A percentile compares a stretch with the other conserved stretches of the same genome.
phyloP scores from a whole-genome alignment of 2,888 invertebrate species.

The Dusona sp. region DNA sequence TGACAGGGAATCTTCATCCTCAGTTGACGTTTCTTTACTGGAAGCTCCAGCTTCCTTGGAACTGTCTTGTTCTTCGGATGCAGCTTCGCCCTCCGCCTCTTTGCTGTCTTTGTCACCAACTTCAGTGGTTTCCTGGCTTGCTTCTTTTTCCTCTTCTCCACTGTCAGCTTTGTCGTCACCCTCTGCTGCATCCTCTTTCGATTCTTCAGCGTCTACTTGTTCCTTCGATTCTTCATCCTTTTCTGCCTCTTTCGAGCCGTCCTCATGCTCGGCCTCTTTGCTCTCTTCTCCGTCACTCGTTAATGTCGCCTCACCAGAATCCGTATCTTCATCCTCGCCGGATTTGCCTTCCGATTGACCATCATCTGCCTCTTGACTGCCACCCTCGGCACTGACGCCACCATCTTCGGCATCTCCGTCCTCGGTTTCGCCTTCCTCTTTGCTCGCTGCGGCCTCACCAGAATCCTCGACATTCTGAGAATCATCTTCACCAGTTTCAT shows the following conservation, averaged over 20 bases:
- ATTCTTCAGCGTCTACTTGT: constrained; percentile 11
- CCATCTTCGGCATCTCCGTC: constrained; percentile 76
- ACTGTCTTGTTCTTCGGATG: constrained; percentile 65
- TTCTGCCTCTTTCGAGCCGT: constrained; percentile 69
- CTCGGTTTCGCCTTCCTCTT: constrained; percentile 72
- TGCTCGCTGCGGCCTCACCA: constrained; percentile 53
- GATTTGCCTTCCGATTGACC: constrained; percentile 70
- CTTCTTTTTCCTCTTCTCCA: constrained; percentile 66
- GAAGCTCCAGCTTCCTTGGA: constrained; percentile 67
- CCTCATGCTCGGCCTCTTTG: constrained; percentile 63
- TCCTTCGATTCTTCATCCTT: constrained; percentile 62
- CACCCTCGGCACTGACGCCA: constrained; percentile 63
- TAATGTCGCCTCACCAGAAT: constrained; percentile 74
- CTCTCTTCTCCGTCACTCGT: constrained; percentile 56
- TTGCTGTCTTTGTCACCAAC: constrained; percentile 65
- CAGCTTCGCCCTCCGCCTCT: constrained; percentile 65
- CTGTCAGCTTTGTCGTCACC: constrained; percentile 63
- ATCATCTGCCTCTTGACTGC: constrained; percentile 70
- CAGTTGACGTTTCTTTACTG: constrained; percentile 65
- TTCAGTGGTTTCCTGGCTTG: constrained; percentile 67
- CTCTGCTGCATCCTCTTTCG: constrained; percentile 68
- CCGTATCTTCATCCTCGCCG: constrained; percentile 77
- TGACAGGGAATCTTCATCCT: constrained; percentile 70
- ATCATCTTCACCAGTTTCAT: constrained; percentile 53
- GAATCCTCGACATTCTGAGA: constrained; percentile 44